Percentiles rank a stretch among this genome's conserved stretches.
These are phyloP conservation scores for Cosmia trapezina DNA, from an alignment of 2,888 invertebrate genomes.

Conservation along the genomic window DNA sequence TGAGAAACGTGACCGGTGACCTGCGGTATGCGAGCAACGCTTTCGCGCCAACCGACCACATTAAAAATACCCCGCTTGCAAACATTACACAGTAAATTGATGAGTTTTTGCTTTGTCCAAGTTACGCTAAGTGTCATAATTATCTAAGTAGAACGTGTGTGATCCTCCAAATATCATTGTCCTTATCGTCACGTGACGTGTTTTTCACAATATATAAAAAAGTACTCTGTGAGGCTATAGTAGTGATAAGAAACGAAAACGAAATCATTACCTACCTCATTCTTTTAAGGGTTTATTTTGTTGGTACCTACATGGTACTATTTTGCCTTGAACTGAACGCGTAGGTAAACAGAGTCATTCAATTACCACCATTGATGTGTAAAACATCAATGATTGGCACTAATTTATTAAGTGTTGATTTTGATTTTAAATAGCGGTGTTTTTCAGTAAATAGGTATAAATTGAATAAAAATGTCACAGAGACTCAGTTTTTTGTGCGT, in stretches of 20 bases:
- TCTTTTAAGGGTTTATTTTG: constrained; percentile 14
- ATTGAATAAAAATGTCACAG: background rate
- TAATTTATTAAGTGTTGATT: too few relatives aligned
- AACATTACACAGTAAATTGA: constrained; percentile 1
- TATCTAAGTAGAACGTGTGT: constrained; percentile 52
- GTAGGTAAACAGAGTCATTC: background rate
- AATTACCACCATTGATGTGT: too few relatives aligned
- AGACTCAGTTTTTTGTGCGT: constrained; percentile 19
- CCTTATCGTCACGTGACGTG: constrained; percentile 40
- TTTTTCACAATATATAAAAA: constrained; percentile 38
- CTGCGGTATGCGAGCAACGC: constrained; percentile 64
- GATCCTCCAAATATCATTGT: constrained; percentile 46
- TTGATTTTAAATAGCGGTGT: background rate
- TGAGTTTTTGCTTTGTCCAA: constrained; percentile 28
- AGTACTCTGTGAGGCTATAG: too few relatives aligned
- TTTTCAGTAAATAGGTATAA: background rate
- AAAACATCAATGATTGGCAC: too few relatives aligned
- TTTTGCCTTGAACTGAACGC: background rate
- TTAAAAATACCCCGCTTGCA: constrained; percentile 45
- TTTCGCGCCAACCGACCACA: constrained; percentile 66
- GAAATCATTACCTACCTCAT: constrained; percentile 1
- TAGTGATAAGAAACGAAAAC: constrained; percentile 19
- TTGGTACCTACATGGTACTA: background rate
- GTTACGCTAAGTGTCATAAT: constrained; percentile 41
- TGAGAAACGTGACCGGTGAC: constrained; percentile 75